Conservation (phyloP, 2,113 vertebrate genomes). For the Balaeniceps rex region DNA sequence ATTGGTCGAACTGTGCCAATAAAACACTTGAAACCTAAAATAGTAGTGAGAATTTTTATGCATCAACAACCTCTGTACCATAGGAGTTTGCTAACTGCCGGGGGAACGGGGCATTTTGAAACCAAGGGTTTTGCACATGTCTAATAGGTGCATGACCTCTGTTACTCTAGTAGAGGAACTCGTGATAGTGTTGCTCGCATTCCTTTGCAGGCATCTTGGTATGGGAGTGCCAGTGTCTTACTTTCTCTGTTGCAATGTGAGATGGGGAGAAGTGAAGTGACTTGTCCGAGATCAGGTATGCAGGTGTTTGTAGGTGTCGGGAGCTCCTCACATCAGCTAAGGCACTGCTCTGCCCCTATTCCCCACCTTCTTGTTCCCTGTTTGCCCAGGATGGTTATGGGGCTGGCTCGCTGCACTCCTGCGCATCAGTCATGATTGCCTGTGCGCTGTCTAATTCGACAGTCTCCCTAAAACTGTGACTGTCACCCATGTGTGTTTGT, state of each 20-base stretch:
- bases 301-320: background rate
- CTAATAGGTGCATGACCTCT: background rate
- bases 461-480: background rate
- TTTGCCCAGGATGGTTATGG: background rate
- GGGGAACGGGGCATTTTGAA: background rate
- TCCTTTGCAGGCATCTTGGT: background rate
- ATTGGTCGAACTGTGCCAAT: background rate
- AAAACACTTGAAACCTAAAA: background rate
- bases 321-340: background rate
- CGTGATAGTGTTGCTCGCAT: rapidly evolving
- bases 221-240: background rate
- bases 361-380: background rate
- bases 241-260: background rate
- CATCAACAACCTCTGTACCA: background rate
- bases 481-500: rapidly evolving
- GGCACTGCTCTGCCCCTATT: background rate
- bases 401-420: background rate
- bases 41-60: background rate
- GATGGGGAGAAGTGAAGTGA: background rate
- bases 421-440: rapidly evolving
- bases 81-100: background rate
- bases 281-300: background rate
- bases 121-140: background rate
- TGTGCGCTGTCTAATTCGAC: background rate
- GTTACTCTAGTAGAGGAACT: background rate